Percentiles rank a stretch among this genome's conserved stretches.
Evolutionary conservation across 1,140 invertebrate genomes (phyloP).

Genomic region (Anoplophora glabripennis): DNA sequence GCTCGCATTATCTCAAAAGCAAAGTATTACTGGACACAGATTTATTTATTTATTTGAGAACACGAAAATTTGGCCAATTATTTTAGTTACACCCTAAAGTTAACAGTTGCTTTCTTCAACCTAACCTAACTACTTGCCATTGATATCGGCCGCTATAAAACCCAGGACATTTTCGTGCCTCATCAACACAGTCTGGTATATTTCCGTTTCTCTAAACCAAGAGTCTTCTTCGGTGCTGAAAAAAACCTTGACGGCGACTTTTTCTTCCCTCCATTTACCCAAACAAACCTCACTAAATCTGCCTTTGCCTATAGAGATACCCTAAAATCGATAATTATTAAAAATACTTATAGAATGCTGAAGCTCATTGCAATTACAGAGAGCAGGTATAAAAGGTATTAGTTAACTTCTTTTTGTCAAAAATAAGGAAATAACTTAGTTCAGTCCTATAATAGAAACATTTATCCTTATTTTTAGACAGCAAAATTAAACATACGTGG

Average conservation of each 20-base stretch:
- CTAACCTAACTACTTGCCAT: conserved; percentile 41
- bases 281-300: conserved; percentile 83
- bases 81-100: background rate
- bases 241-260: conserved; percentile 88
- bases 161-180: conserved; percentile 92
- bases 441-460: too few relatives aligned
- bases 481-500: too few relatives aligned
- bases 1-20: too few relatives aligned
- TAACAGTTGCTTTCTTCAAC: background rate
- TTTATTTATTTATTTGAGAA: background rate
- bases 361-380: too few relatives aligned
- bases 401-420: too few relatives aligned
- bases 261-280: conserved; percentile 75
- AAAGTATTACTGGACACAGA: too few relatives aligned
- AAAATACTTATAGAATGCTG: too few relatives aligned
- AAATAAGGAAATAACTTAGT: too few relatives aligned
- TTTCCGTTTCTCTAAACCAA: conserved; percentile 87
- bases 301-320: conserved; percentile 74
- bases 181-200: conserved; percentile 89
- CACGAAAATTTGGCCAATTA: background rate
- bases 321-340: too few relatives aligned
- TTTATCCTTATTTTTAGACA: too few relatives aligned
- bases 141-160: conserved; percentile 83
- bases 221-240: conserved; percentile 82
- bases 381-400: too few relatives aligned